These are phyloP conservation scores for Chrysotoxum bicinctum DNA, from an alignment of 2,888 invertebrate species.

Conservation along the genomic window DNA sequence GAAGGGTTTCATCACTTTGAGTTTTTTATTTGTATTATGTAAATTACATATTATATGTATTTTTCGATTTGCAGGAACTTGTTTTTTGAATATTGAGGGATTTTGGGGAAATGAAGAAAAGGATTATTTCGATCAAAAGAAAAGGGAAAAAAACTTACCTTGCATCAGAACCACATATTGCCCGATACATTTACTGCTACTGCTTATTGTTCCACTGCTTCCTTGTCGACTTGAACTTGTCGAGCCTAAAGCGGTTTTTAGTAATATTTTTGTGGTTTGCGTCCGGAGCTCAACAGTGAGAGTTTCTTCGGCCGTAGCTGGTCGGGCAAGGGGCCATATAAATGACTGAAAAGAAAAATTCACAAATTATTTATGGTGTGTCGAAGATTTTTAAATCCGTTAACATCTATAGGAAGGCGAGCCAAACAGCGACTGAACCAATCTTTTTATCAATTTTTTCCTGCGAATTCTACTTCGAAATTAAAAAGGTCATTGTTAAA, in stretches of 20 bases:
- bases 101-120: not conserved
- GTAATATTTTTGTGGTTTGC: constrained; percentile 78
- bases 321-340: constrained; percentile 87
- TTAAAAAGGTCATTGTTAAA: too few relatives aligned
- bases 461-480: too few relatives aligned
- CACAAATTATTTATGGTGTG: too few relatives aligned
- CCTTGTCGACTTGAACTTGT: constrained; percentile 74
- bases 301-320: constrained; percentile 85
- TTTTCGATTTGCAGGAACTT: not conserved
- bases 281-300: constrained; percentile 83
- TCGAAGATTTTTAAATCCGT: too few relatives aligned
- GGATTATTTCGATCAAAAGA: not conserved
- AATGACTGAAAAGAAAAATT: constrained; percentile 82
- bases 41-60: not conserved
- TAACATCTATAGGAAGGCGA: too few relatives aligned
- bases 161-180: constrained; percentile 79
- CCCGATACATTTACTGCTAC: constrained; percentile 79
- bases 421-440: too few relatives aligned
- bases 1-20: not conserved
- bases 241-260: constrained; percentile 76
- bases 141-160: constrained; percentile 74
- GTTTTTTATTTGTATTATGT: not conserved
- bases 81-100: not conserved
- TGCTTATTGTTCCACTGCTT: constrained; percentile 77
- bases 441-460: too few relatives aligned